Evolutionary conservation across 2,888 invertebrate genomes (phyloP), one percentile per base, ranked within the genome.

Genomic region (Ariolimax columbianus): DNA sequence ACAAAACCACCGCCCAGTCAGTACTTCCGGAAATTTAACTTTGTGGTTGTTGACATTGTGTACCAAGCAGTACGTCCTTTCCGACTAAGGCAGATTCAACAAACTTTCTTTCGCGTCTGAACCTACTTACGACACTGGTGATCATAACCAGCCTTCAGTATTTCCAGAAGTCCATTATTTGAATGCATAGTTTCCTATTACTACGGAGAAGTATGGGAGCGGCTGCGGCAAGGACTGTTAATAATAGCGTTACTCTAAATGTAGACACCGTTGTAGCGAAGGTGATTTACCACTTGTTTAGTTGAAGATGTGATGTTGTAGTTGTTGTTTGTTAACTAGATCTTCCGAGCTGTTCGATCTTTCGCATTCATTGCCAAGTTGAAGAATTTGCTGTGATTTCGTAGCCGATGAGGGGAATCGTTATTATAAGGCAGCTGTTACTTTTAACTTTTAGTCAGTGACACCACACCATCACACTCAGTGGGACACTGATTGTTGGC

Each of bases 151-250:
- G 38, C 6, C 40, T 23, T 38, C 38, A 38, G 7, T 78, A 63
- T 38, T 68, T 68, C 47, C 2, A 38, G 26, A 33, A n/a, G 26
- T 43, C 19, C 1, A 14, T 6, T 7, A 43, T 6, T 30, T 72
- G 33, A 23, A 72, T 82, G 72, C 72, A 55, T 55, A 82, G 72
- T n/a, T 6, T 55, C 72, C 72, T 38, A 11, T 82, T 73, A 38
- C n/a, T 82, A 36, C 68, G 36, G 70, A 72, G 40, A 47, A 82
- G 6, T 30, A 82, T 82, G 81, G 81, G 70, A 2, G 81, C 72
- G 9, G 81, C 73, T 4, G 81, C 81, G 4, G 72, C 55, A 70
- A 72, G 55, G 51, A 72, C 70, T 30, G 51, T 30, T n/a, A n/a
- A n/a, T n/a, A n/a, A n/a, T n/a, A n/a, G n/a, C n/a, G n/a, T n/a